phyloP scores from a whole-genome alignment of 2,113 vertebrate species.

The Isurus oxyrinchus region DNA sequence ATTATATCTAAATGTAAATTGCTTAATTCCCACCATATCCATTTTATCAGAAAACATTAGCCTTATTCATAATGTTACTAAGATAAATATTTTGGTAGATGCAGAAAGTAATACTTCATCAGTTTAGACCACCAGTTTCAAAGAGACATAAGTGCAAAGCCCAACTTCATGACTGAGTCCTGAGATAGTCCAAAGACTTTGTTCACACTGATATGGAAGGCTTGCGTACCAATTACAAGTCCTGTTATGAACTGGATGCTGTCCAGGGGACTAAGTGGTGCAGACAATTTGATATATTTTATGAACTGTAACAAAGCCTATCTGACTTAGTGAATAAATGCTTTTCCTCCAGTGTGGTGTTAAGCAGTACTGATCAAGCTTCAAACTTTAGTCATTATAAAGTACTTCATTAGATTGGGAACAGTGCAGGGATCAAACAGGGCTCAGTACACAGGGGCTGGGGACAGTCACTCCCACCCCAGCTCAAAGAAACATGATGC shows the following conservation, averaged over 20 bases:
- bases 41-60: not conserved
- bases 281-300: not conserved
- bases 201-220: not conserved
- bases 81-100: not conserved
- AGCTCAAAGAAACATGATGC: too few species aligned
- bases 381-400: not conserved
- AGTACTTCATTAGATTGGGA: not conserved
- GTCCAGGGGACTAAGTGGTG: not conserved
- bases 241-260: not conserved
- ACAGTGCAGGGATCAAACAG: not conserved
- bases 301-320: not conserved
- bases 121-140: not conserved
- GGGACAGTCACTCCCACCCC: not conserved
- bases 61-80: not conserved
- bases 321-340: not conserved
- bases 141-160: not conserved
- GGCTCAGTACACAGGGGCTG: not conserved
- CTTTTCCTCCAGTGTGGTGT: not conserved
- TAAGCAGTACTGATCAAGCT: not conserved
- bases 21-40: not conserved
- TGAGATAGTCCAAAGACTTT: not conserved
- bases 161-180: too few species aligned
- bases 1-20: not conserved
- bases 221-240: not conserved
- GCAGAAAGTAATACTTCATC: not conserved